phyloP scores from a whole-genome alignment of 2,113 vertebrate genomes.

The Alectura lathami region DNA sequence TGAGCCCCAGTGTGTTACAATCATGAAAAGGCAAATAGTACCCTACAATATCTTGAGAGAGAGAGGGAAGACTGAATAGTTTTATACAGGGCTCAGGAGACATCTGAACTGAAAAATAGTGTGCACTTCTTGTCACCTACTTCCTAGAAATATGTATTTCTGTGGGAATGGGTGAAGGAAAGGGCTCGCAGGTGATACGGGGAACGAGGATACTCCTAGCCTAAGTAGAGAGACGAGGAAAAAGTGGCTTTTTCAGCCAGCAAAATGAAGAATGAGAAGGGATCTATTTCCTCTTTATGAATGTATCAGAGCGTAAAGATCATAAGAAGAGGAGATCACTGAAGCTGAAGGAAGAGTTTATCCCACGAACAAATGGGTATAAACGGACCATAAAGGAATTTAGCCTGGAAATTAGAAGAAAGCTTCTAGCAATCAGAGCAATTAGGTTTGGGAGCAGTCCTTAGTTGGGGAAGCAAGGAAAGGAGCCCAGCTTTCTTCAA shows the following conservation, averaged over 20 bases:
- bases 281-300: neutral
- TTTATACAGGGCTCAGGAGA: neutral
- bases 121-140: neutral
- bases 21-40: neutral
- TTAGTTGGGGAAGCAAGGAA: neutral
- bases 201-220: neutral
- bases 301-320: neutral
- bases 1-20: neutral
- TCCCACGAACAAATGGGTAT: neutral
- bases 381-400: neutral
- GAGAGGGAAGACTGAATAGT: neutral
- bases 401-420: conserved; percentile 1
- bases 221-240: neutral
- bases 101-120: neutral
- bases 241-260: neutral
- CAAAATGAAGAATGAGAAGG: neutral
- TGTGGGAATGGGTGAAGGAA: neutral
- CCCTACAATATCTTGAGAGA: rapidly evolving
- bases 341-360: neutral
- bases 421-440: neutral
- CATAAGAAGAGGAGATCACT: neutral
- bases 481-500: neutral
- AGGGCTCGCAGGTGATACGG: neutral
- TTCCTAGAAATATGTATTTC: neutral
- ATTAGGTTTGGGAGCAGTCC: neutral